Percentiles rank a stretch among this genome's conserved stretches.
Evolutionary conservation across 1,140 invertebrate species (phyloP).

Genomic region (Colletes gigas): DNA sequence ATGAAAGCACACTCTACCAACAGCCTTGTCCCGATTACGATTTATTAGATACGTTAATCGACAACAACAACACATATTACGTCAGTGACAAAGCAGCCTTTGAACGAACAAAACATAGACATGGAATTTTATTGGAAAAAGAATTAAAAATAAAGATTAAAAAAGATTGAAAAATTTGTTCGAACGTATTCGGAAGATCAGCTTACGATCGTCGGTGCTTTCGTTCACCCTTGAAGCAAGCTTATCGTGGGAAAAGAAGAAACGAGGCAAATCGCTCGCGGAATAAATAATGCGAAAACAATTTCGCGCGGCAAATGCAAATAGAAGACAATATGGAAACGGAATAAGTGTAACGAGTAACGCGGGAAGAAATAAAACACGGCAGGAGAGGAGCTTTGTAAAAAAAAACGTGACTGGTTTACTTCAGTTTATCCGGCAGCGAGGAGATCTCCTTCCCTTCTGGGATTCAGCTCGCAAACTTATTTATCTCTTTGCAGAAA

Average conservation of each 20-base stretch:
- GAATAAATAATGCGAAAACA: not conserved
- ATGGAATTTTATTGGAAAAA: not conserved
- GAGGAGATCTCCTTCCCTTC: conserved; percentile 4
- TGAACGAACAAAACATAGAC: not conserved
- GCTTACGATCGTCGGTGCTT: not conserved
- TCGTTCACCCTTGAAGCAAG: not conserved
- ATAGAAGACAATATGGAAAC: not conserved
- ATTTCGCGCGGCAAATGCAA: not conserved
- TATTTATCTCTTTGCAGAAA: conserved; percentile 62
- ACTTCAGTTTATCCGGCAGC: conserved; percentile 36
- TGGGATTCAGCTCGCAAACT: conserved; percentile 47
- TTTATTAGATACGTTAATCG: conserved; percentile 17
- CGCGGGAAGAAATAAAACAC: conserved; percentile 6
- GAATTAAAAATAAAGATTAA: not conserved
- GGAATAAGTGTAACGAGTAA: not conserved
- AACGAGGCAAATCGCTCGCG: too few relatives aligned
- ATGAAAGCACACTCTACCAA: too few relatives aligned
- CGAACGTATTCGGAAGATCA: not conserved
- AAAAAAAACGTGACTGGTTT: conserved; percentile 57
- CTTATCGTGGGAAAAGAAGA: not conserved
- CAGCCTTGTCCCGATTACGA: conserved; percentile 24
- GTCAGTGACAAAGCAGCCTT: not conserved
- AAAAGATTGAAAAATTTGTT: too few relatives aligned
- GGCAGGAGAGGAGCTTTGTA: conserved; percentile 1
- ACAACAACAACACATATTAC: conserved; percentile 1